Conservation (phyloP, 2,797 vertebrate genomes). For the Rallus crepitans region DNA sequence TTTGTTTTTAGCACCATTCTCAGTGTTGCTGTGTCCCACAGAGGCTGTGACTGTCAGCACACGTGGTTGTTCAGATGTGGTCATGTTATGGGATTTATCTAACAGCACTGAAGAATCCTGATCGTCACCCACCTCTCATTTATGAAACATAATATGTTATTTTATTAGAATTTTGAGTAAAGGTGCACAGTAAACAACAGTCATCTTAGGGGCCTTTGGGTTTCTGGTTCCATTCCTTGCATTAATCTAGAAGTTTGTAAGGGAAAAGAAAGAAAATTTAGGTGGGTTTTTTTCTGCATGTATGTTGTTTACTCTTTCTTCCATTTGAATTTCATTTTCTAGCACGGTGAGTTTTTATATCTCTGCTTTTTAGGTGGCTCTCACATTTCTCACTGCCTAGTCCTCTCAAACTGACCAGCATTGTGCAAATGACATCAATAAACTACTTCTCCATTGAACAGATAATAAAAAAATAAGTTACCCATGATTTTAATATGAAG, state of each 20-base stretch:
- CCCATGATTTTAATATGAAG: background rate
- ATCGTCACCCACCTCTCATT: background rate
- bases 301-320: background rate
- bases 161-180: background rate
- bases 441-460: background rate
- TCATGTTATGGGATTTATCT: background rate
- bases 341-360: background rate
- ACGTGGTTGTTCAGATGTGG: background rate
- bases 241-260: background rate
- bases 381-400: background rate
- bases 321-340: background rate
- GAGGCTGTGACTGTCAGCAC: background rate
- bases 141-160: background rate
- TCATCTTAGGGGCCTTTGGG: background rate
- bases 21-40: background rate
- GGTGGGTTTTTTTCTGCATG: rapidly evolving
- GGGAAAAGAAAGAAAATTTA: background rate
- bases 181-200: background rate
- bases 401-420: background rate
- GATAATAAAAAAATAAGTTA: background rate
- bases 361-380: background rate
- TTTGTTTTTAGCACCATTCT: background rate
- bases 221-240: background rate
- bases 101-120: background rate
- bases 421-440: background rate